These are phyloP conservation scores for Epiblema foenella DNA, from an alignment of 2,888 invertebrate species.

Conservation along the genomic window DNA sequence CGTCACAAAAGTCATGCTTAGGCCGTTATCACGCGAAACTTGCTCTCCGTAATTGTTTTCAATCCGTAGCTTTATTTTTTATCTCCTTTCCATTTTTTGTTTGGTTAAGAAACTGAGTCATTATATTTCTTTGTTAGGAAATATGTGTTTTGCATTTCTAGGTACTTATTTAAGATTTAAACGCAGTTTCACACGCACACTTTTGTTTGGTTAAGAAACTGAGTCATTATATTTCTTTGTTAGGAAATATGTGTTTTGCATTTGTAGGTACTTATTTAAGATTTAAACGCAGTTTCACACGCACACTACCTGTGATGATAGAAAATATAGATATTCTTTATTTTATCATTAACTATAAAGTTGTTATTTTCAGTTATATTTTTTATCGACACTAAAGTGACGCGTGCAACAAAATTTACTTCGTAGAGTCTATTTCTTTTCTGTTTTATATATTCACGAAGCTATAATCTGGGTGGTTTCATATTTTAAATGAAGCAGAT, in stretches of 20 bases:
- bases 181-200: background rate
- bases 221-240: slow-evolving; percentile 32
- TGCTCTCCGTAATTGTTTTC: slow-evolving; percentile 73
- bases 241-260: background rate
- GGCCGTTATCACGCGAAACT: slow-evolving; percentile 70
- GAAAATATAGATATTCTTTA: too few relatives aligned
- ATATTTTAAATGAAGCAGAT: too few relatives aligned
- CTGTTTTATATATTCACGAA: background rate
- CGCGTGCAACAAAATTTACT: background rate
- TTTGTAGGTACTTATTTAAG: too few relatives aligned
- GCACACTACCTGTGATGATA: background rate
- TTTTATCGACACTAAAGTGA: background rate
- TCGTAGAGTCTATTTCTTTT: background rate
- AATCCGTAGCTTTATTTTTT: slow-evolving; percentile 66
- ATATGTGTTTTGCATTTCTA: background rate
- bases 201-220: too few relatives aligned
- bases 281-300: background rate
- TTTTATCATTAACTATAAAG: too few relatives aligned
- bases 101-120: slow-evolving; percentile 45
- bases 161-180: background rate
- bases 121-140: slow-evolving; percentile 38
- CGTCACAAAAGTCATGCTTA: slow-evolving; percentile 62
- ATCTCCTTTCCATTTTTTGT: slow-evolving; percentile 46
- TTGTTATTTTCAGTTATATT: too few relatives aligned
- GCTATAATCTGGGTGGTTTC: background rate